phyloP scores from a whole-genome alignment of 2,797 vertebrate genomes.

The Cynopterus sphinx region DNA sequence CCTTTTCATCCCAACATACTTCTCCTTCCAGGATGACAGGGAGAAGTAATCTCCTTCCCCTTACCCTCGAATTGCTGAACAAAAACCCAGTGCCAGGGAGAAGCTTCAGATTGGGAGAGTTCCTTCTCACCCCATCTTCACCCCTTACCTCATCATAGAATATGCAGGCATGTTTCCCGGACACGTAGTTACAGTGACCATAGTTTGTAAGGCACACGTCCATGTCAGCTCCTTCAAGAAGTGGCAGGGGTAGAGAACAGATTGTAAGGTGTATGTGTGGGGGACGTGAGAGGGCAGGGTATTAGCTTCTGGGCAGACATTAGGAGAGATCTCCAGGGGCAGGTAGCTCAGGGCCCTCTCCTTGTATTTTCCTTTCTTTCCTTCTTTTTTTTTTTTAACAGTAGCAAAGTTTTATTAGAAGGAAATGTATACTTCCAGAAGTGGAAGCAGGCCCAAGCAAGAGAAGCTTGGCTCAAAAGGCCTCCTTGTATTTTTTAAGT shows the following conservation, averaged over 20 bases:
- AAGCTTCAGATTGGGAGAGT: background rate
- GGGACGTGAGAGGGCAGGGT: background rate
- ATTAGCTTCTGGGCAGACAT: background rate
- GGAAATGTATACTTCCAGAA: too few species aligned
- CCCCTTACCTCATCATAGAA: constrained; percentile 97
- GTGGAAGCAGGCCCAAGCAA: too few species aligned
- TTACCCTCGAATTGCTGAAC: background rate
- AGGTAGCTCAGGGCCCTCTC: background rate
- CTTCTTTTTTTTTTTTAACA: too few species aligned
- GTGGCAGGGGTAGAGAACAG: constrained; percentile 28
- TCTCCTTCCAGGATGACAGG: background rate
- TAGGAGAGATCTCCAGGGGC: background rate
- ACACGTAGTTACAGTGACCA: constrained; percentile 98
- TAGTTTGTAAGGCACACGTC: constrained; percentile 99
- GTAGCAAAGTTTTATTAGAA: too few species aligned
- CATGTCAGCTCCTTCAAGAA: constrained; percentile 96
- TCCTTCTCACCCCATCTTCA: background rate
- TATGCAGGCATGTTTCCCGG: constrained; percentile 98
- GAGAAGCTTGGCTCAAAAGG: too few species aligned
- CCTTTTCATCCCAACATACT: background rate
- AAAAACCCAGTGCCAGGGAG: background rate
- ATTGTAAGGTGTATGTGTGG: background rate
- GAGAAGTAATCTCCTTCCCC: background rate
- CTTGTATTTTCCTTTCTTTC: background rate
- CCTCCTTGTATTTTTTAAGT: constrained; percentile 17